Evolutionary conservation across 1,140 invertebrate genomes (phyloP), one percentile per base, ranked within the genome.

Genomic region (Akabosia matsudoensis): DNA sequence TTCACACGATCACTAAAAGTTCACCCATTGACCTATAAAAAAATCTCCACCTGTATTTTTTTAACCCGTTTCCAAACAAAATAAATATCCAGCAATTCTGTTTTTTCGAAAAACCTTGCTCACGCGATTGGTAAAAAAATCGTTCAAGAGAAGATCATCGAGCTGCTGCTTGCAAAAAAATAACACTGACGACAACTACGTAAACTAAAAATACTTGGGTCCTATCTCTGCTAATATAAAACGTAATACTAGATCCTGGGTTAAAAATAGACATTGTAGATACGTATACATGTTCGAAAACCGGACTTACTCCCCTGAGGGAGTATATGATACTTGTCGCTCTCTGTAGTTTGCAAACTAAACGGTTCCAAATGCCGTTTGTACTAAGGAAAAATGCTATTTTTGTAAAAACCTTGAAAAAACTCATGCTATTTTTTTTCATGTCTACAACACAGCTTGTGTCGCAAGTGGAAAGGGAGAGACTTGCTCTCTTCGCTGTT

Each of bases 391-490:
- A 56, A n/a, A 56, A 56, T 16, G 61, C 30, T 67, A 67, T 67
- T 67, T 67, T 67, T 67, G 31, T 30, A 67, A 67, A 67, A 67
- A 67, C 61, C 61, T 67, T 67, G 61, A 67, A 67, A 67, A 31
- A n/a, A n/a, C n/a, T 67, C 24, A 31, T 67, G 7, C 61, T 67
- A n/a, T 61, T n/a, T 61, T 61, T n/a, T 61, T 61, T 45, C 37
- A 45, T 45, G 37, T 45, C 37, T 45, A 45, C 37, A 45, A 18
- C 37, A 45, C 37, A 45, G 37, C 37, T 7, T 10, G 37, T 22
- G n/a, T n/a, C n/a, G n/a, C n/a, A n/a, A n/a, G n/a, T n/a, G n/a
- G n/a, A n/a, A n/a, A n/a, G n/a, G n/a, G n/a, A n/a, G n/a, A n/a
- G n/a, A n/a, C n/a, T n/a, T n/a, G n/a, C n/a, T n/a, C n/a, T n/a